Percentiles rank a stretch among this genome's conserved stretches.
phyloP scores from a whole-genome alignment of 2,797 vertebrate genomes.

The Cirrhinus molitorella region DNA sequence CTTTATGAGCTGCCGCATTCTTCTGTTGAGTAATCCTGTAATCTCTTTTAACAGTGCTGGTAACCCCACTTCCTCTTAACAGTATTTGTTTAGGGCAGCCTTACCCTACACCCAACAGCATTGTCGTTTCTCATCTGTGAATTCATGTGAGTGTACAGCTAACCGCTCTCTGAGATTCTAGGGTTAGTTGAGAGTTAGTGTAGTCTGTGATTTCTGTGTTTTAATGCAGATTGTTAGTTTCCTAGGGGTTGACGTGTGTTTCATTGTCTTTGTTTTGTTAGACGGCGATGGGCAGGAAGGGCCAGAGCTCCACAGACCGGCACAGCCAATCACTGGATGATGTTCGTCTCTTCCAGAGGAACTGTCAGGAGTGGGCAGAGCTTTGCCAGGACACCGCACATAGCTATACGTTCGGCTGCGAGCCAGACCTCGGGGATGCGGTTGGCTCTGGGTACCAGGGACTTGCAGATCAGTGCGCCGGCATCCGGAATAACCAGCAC shows the following conservation, averaged over 20 bases:
- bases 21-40: constrained; percentile 36
- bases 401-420: constrained; percentile 97
- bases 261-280: constrained; percentile 64
- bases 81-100: constrained; percentile 49
- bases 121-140: constrained; percentile 46
- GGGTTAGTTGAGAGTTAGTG: constrained; percentile 45
- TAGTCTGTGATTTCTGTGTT: constrained; percentile 18
- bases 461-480: constrained; percentile 88
- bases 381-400: constrained; percentile 97
- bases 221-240: background rate
- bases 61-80: constrained; percentile 47
- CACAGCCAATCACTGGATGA: constrained; percentile 98
- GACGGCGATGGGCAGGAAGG: constrained; percentile 87
- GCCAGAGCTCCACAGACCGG: constrained; percentile 91
- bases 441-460: constrained; percentile 84
- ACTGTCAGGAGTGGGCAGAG: constrained; percentile 90
- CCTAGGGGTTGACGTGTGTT: constrained; percentile 4
- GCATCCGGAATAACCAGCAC: constrained; percentile 84
- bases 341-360: constrained; percentile 94
- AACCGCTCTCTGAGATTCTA: constrained; percentile 40
- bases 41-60: constrained; percentile 48
- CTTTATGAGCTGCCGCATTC: constrained; percentile 20
- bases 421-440: constrained; percentile 86
- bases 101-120: constrained; percentile 44
- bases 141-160: constrained; percentile 52